phyloP scores from a whole-genome alignment of 92 coral and sea anemone genomes.

The Heteractis magnifica region DNA sequence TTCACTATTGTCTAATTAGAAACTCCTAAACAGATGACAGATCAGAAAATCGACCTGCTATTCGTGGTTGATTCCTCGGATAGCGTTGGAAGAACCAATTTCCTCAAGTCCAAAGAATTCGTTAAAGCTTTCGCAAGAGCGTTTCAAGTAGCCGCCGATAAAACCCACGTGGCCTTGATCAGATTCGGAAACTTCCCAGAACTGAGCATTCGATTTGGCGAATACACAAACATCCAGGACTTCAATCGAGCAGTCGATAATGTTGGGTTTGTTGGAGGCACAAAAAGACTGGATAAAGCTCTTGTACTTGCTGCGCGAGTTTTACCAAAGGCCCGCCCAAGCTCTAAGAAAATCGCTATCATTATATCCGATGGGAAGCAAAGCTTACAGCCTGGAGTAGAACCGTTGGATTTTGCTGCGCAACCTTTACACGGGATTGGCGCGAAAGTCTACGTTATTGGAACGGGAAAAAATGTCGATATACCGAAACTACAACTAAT shows the following conservation, averaged over 20 bases:
- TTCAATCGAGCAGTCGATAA: slow-evolving; percentile 57
- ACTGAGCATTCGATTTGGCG: slow-evolving; percentile 57
- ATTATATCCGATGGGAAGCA: slow-evolving; percentile 70
- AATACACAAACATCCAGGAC: slow-evolving; percentile 38
- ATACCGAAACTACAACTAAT: slow-evolving; percentile 30
- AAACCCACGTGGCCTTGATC: slow-evolving; percentile 65
- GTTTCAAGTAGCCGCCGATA: slow-evolving; percentile 57
- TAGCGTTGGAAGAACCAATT: slow-evolving; percentile 52
- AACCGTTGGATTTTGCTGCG: slow-evolving; percentile 52
- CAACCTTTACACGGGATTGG: slow-evolving; percentile 57
- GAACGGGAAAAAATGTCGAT: slow-evolving; percentile 60
- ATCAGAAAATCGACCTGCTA: slow-evolving; percentile 54
- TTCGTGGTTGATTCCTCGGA: slow-evolving; percentile 77
- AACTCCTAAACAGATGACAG: slow-evolving; percentile 10
- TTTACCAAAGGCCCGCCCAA: slow-evolving; percentile 56
- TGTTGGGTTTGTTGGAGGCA: slow-evolving; percentile 51
- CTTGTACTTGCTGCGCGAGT: slow-evolving; percentile 52
- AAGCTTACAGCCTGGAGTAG: slow-evolving; percentile 50
- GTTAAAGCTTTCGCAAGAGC: slow-evolving; percentile 60
- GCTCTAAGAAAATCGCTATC: slow-evolving; percentile 59
- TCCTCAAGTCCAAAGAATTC: slow-evolving; percentile 63
- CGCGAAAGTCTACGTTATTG: slow-evolving; percentile 61
- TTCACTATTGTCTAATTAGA: neutral
- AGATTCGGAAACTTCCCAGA: slow-evolving; percentile 63
- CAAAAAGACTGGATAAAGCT: slow-evolving; percentile 57